Evolutionary conservation across 2,113 vertebrate species (phyloP), one percentile per base, ranked within the genome.

Genomic region (Clarias magur): DNA sequence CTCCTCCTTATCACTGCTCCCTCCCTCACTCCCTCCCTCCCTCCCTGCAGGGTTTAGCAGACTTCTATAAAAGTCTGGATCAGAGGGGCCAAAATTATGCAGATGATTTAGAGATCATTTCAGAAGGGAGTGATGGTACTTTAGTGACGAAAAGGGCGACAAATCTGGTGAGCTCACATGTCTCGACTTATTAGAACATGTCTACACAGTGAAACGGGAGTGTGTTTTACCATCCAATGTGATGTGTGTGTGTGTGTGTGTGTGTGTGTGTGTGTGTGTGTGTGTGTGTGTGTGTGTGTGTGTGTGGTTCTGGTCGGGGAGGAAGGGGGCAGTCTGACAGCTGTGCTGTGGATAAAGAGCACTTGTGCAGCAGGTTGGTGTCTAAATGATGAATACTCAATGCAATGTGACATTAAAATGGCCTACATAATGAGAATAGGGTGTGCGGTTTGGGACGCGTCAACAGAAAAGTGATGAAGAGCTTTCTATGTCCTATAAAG

Each of bases 371-470:
- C 42, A 78, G 75, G 48, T 57, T 79, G 54, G 53, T 79, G 75
- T 78, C 27, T 11, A 59, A 80, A 80, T 80, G 57, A 60, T 62
- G 57, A 80, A 80, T 80, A 6, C 57, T 30, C 79, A 62, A 80
- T 38, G 56, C 30, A 60, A 3, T 59, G n/a, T 80, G 76, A n/a
- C 76, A 57, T 80, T 80, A 80, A 57, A 19, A 16, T 59, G 17
- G 17, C 79, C 79, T 80, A 80, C 19, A 59, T 80, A 38, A 34
- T 80, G 17, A 59, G 19, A 60, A 60, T 34, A 79, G 15, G 16
- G n/a, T 57, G 53, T 80, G 13, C 11, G 54, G 3, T 59, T 21
- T 80, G 76, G 17, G 76, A 80, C 16, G 0, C 30, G n/a, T 57
- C 57, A 16, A 59, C 53, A 30, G 54, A 57, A 25, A n/a, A 30